phyloP scores from a whole-genome alignment of 2,113 vertebrate species.

The Promerops cafer region DNA sequence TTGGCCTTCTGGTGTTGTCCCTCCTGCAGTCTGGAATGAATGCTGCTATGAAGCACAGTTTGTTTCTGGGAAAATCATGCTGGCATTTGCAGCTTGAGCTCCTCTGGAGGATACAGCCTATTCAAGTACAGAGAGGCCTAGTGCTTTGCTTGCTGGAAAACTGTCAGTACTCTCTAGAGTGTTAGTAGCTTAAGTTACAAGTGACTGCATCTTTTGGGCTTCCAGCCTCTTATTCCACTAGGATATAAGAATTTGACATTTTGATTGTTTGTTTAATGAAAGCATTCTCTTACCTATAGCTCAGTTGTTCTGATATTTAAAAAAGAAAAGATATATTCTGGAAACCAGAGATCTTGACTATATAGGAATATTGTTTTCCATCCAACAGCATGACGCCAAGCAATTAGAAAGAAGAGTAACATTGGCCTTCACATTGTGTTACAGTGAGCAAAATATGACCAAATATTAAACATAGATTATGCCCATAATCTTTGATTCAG shows the following conservation, averaged over 20 bases:
- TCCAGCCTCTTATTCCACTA: neutral
- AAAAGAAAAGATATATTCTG: neutral
- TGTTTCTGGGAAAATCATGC: slow-evolving; percentile 37
- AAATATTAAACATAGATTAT: neutral
- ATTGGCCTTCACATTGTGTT: neutral
- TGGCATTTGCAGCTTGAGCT: slow-evolving; percentile 16
- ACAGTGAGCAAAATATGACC: neutral
- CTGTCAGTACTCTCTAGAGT: neutral
- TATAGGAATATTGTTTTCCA: neutral
- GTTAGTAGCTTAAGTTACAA: neutral
- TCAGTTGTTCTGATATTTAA: neutral
- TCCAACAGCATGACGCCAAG: accelerated
- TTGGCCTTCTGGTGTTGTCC: slow-evolving; percentile 13
- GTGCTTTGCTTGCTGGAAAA: slow-evolving; percentile 3
- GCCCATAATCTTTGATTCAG: neutral
- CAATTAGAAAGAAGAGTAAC: neutral
- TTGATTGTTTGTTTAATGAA: neutral
- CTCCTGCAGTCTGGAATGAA: slow-evolving; percentile 17
- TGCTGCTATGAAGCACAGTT: neutral
- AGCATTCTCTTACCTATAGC: neutral
- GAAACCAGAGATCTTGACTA: neutral
- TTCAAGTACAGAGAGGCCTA: neutral
- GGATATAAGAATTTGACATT: neutral
- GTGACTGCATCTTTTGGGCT: slow-evolving; percentile 5
- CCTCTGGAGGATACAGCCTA: neutral